phyloP scores from a whole-genome alignment of 2,113 vertebrate genomes.

The Orientallactaga bullata region DNA sequence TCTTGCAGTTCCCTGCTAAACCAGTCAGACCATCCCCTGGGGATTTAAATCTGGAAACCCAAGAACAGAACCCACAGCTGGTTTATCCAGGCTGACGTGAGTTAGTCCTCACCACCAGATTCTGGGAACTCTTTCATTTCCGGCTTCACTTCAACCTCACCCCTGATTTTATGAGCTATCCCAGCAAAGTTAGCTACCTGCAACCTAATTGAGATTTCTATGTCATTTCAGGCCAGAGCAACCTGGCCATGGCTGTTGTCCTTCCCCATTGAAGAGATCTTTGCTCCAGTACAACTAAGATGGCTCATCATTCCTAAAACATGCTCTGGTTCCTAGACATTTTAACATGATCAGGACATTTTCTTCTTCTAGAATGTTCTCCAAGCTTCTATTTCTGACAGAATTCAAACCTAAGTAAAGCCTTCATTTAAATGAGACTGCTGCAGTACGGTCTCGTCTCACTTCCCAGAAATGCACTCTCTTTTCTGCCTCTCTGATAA shows the following conservation, averaged over 20 bases:
- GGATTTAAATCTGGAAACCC: background rate
- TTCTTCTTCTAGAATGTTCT: background rate
- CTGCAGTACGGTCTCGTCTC: background rate
- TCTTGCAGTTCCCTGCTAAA: background rate
- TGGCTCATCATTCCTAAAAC: background rate
- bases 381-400: slow-evolving; percentile 8
- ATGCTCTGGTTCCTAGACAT: background rate
- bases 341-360: background rate
- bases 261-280: background rate
- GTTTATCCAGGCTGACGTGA: background rate
- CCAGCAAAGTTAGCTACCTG: slow-evolving; percentile 15
- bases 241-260: background rate
- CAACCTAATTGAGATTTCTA: background rate
- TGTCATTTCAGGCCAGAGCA: slow-evolving; percentile 27
- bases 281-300: slow-evolving; percentile 7
- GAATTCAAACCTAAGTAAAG: background rate
- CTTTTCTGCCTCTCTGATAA: background rate
- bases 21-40: background rate
- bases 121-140: background rate
- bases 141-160: background rate
- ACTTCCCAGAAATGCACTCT: background rate
- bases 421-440: slow-evolving; percentile 26
- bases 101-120: background rate
- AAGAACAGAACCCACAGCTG: background rate
- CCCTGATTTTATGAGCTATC: background rate